Percentiles rank a stretch among this genome's conserved stretches.
These are phyloP conservation scores for Parapristionchus giblindavisi DNA, from an alignment of 2,888 invertebrate genomes.

Conservation along the genomic window DNA sequence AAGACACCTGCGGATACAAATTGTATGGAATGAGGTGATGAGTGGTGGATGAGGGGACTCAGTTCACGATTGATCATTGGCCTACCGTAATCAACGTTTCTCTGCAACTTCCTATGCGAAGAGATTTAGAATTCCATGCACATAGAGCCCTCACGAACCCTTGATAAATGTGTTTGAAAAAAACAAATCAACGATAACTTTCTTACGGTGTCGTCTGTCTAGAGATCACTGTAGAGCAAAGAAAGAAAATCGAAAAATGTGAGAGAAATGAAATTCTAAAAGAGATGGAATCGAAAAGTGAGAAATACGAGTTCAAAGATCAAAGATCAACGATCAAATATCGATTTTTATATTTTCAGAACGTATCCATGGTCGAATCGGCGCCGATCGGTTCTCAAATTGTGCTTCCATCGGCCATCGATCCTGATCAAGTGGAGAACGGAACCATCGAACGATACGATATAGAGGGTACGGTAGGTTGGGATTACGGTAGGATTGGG, in stretches of 20 bases:
- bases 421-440: conserved; percentile 28
- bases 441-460: conserved; percentile 15
- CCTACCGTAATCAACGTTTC: no score
- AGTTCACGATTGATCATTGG: not conserved
- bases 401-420: conserved; percentile 28
- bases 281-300: not conserved
- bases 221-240: no score
- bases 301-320: not conserved
- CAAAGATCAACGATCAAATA: not conserved
- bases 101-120: no score
- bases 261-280: not conserved
- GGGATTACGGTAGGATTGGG: not conserved
- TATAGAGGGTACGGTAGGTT: conserved; percentile 2
- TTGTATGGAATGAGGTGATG: not conserved
- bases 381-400: conserved; percentile 15
- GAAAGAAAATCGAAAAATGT: no score
- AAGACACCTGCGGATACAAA: conserved; percentile 25
- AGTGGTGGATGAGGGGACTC: not conserved
- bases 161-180: no score
- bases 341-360: not conserved
- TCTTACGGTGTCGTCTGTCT: no score
- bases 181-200: no score
- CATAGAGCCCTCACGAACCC: no score
- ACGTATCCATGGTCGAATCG: not conserved
- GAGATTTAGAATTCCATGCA: no score